Evolutionary conservation across 2,113 vertebrate genomes (phyloP).

Genomic region (Cairina moschata): DNA sequence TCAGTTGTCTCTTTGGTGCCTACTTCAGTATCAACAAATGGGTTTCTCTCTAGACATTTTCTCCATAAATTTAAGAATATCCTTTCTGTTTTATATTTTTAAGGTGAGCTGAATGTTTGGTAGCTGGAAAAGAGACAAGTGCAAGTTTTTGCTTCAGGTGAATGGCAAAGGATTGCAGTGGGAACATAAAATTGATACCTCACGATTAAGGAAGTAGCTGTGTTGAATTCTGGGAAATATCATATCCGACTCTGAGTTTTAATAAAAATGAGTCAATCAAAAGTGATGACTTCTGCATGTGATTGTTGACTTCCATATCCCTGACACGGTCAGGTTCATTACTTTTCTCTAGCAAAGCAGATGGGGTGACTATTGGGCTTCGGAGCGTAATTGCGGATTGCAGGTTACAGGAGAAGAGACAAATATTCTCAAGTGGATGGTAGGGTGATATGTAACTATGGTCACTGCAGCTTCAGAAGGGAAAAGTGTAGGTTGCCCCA

Average conservation of each 20-base stretch:
- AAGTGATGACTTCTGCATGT: not conserved
- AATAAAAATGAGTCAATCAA: conserved; percentile 15
- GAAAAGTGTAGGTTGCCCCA: not conserved
- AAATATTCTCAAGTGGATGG: not conserved
- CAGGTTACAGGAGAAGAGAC: not conserved
- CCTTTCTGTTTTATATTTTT: not conserved
- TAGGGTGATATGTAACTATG: not conserved
- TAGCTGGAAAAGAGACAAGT: not conserved
- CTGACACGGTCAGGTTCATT: not conserved
- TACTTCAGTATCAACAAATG: not conserved
- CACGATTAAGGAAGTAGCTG: rapidly evolving
- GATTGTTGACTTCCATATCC: not conserved
- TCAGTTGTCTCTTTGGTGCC: not conserved
- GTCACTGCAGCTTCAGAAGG: not conserved
- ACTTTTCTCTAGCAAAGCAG: not conserved
- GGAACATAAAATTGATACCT: not conserved
- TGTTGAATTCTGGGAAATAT: not conserved
- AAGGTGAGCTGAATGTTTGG: conserved; percentile 16
- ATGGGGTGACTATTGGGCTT: not conserved
- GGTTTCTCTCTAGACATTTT: not conserved
- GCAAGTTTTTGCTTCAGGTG: not conserved
- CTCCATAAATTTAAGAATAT: conserved; percentile 3
- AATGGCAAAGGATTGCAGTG: not conserved
- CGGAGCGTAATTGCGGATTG: not conserved
- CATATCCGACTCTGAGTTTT: not conserved